phyloP scores from a whole-genome alignment of 1,140 invertebrate species.

The Drosophila cardini region DNA sequence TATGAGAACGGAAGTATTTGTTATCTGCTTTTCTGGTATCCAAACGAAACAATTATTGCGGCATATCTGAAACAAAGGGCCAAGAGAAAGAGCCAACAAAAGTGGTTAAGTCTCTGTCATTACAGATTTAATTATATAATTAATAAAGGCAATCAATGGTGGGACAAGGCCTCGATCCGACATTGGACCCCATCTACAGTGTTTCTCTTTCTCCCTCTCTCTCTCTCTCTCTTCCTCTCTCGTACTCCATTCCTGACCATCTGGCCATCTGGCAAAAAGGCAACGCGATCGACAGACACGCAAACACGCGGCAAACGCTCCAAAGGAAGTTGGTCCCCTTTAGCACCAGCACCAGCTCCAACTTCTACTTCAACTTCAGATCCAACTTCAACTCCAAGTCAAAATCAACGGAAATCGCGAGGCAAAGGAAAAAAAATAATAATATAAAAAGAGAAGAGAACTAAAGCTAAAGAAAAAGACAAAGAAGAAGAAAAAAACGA shows the following conservation, averaged over 20 bases:
- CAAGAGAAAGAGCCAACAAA: conserved; percentile 13
- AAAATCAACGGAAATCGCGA: conserved; percentile 76
- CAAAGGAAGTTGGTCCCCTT: conserved; percentile 50
- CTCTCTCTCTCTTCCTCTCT: neutral
- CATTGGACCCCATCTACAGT: neutral
- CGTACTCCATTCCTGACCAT: conserved; percentile 39
- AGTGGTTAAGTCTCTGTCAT: conserved; percentile 59
- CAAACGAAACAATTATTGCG: conserved; percentile 69
- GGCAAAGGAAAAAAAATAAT: conserved; percentile 39
- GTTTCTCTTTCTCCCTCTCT: too few species aligned
- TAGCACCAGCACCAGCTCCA: too few species aligned
- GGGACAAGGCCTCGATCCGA: conserved; percentile 3
- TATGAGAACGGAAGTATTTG: conserved; percentile 71
- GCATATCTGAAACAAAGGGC: conserved; percentile 46
- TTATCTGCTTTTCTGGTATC: conserved; percentile 58
- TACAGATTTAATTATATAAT: conserved; percentile 83
- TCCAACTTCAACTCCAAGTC: conserved; percentile 47
- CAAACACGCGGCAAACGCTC: conserved; percentile 55
- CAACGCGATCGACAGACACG: conserved; percentile 53
- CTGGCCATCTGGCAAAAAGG: conserved; percentile 47
- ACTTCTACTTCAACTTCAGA: conserved; percentile 44
- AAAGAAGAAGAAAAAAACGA: conserved; percentile 33
- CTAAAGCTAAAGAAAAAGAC: conserved; percentile 20
- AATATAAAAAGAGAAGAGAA: too few species aligned
- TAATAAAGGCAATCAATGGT: conserved; percentile 82